Percentiles rank a stretch among this genome's conserved stretches.
Conservation (phyloP, 2,113 vertebrate species). For the Corvus cornix region DNA sequence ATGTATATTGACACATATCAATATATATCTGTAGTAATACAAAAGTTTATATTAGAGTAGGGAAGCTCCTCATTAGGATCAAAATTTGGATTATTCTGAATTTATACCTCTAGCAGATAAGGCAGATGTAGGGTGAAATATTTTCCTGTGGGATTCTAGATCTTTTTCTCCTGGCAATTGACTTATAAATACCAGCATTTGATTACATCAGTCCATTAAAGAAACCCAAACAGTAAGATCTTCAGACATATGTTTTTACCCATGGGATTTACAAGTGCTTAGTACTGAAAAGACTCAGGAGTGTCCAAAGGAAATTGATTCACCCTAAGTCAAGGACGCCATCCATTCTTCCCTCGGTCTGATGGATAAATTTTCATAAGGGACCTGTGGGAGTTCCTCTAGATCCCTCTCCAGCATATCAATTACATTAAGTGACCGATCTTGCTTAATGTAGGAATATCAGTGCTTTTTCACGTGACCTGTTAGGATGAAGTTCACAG, state of each 20-base stretch:
- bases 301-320: background rate
- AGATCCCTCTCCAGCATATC: background rate
- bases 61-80: background rate
- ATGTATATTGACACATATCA: background rate
- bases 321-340: background rate
- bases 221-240: rapidly evolving
- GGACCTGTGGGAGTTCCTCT: background rate
- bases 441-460: background rate
- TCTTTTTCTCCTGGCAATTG: background rate
- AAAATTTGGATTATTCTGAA: background rate
- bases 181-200: background rate
- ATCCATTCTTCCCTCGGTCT: background rate
- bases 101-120: background rate
- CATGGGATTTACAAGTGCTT: background rate
- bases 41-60: background rate
- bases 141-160: background rate
- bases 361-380: background rate
- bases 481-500: background rate
- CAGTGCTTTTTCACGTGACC: background rate
- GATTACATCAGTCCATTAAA: background rate
- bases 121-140: background rate
- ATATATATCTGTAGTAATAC: background rate
- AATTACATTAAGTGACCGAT: background rate
- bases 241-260: background rate
- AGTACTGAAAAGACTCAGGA: background rate